phyloP scores from a whole-genome alignment of 2,888 invertebrate species.

The Epinotia demarniana region DNA sequence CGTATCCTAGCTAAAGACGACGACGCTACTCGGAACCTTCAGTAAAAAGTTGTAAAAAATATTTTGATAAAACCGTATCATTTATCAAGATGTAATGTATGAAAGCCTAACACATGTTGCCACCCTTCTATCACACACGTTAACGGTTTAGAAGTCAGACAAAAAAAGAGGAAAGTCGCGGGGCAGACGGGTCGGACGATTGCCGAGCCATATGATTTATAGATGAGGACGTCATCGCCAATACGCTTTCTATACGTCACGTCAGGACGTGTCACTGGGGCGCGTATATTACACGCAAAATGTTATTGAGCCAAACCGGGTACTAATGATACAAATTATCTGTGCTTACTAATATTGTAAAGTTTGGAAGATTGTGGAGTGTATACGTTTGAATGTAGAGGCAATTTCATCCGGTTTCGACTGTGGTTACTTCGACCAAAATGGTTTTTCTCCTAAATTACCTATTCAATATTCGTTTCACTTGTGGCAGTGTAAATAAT shows the following conservation, averaged over 20 bases:
- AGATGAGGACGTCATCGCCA: slow-evolving; percentile 79
- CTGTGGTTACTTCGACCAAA: too few species aligned
- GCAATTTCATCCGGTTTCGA: too few species aligned
- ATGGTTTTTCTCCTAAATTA: too few species aligned
- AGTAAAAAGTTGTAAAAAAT: slow-evolving; percentile 26
- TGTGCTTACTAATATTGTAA: too few species aligned
- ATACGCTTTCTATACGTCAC: slow-evolving; percentile 81
- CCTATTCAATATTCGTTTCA: too few species aligned
- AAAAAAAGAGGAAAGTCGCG: slow-evolving; percentile 79
- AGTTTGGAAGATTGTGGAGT: too few species aligned
- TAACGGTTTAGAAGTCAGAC: slow-evolving; percentile 76
- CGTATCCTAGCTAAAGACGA: neutral
- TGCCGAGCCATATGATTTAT: slow-evolving; percentile 82
- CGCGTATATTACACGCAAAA: slow-evolving; percentile 24
- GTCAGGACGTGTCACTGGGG: slow-evolving; percentile 69
- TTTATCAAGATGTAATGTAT: slow-evolving; percentile 64
- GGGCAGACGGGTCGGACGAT: slow-evolving; percentile 73
- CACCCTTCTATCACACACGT: slow-evolving; percentile 72
- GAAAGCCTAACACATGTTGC: slow-evolving; percentile 67
- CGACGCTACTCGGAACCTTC: slow-evolving; percentile 1
- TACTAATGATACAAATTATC: neutral
- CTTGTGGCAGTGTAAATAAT: too few species aligned
- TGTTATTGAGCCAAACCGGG: slow-evolving; percentile 12
- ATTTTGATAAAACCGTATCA: slow-evolving; percentile 47
- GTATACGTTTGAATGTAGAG: too few species aligned